Evolutionary conservation across 2,888 invertebrate genomes (phyloP), one percentile per base, ranked within the genome.

Genomic region (Myopa tessellatipennis): DNA sequence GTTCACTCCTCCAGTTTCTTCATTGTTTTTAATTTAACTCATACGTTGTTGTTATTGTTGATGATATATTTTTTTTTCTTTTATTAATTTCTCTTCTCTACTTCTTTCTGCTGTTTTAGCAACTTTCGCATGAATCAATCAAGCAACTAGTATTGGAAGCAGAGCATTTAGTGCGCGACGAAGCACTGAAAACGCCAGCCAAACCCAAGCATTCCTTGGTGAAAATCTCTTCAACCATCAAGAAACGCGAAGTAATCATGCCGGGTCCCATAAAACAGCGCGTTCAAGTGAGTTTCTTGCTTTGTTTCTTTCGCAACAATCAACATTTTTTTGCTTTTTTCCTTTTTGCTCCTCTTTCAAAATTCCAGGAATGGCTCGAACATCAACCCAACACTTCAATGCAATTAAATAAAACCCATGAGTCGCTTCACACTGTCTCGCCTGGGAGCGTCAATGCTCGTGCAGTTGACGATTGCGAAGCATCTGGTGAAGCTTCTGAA

Each of bases 401-500:
- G 67, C 82, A 85, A 77, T 71, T 84, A 45, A 84, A 63, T 80
- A 83, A 74, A 80, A 69, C 79, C 10, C 78, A 79, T 68, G 81
- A 83, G 55, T 69, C 79, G n/a, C 80, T 58, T 68, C 4, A 26
- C 76, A 61, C 77, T 16, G 61, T 18, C 45, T 0, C 45, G 73
- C 18, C 10, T 6, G 34, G 34, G 4, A 67, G 71, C 5, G 36
- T 73, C 14, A 67, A 77, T n/a, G 69, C 79, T 40, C 81, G 81
- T 70, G 72, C 12, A 40, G 58, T 85, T 65, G 89, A 89, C 77
- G 90, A 89, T 88, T 96, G 96, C 88, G 96, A 96, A 87, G 96
- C 96, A 0, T 96, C 96, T 78, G 95, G 96, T 16, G 96, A 96
- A 89, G 96, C 95, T 82, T 96, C 96, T 65, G 89, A 89, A 83